Evolutionary conservation across 2,888 invertebrate species (phyloP).

Genomic region (Pimpla rufipes): DNA sequence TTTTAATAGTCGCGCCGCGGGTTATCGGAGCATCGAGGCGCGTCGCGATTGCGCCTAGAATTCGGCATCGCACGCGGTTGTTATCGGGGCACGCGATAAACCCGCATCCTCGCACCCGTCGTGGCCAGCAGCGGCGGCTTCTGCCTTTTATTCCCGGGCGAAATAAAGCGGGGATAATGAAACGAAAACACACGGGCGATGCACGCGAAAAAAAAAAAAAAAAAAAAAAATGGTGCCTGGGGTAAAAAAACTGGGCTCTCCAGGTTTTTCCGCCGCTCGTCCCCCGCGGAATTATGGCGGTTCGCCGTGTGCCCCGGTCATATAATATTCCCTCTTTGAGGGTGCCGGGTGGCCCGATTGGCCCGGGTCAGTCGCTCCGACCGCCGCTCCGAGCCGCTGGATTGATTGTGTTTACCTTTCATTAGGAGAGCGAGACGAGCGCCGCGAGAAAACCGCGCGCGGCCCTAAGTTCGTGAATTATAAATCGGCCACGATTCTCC

Average conservation of each 20-base stretch:
- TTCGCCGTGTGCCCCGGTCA: conserved; percentile 71
- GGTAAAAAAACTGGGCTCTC: conserved; percentile 31
- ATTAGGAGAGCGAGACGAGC: conserved; percentile 80
- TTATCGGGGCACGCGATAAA: conserved; percentile 79
- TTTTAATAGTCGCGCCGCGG: neutral
- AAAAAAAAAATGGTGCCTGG: conserved; percentile 20
- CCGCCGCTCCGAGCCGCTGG: conserved; percentile 69
- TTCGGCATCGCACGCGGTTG: conserved; percentile 61
- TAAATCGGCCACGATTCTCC: conserved; percentile 73
- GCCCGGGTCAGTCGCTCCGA: too few relatives aligned
- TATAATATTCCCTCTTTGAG: conserved; percentile 83
- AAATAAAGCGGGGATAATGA: conserved; percentile 76
- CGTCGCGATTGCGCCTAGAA: conserved; percentile 36
- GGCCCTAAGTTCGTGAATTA: conserved; percentile 80
- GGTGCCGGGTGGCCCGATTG: neutral
- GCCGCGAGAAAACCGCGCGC: conserved; percentile 70
- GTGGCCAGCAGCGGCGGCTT: neutral
- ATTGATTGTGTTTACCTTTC: conserved; percentile 85
- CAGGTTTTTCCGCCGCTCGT: conserved; percentile 2
- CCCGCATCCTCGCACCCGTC: conserved; percentile 47
- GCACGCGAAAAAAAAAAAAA: conserved; percentile 32
- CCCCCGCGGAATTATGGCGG: conserved; percentile 78
- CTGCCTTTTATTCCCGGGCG: conserved; percentile 50
- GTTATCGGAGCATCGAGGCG: conserved; percentile 37
- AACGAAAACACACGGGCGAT: conserved; percentile 79